Percentiles rank a stretch among this genome's conserved stretches.
Evolutionary conservation across 2,797 vertebrate species (phyloP).

Genomic region (Pseudotriccus pelzelni): DNA sequence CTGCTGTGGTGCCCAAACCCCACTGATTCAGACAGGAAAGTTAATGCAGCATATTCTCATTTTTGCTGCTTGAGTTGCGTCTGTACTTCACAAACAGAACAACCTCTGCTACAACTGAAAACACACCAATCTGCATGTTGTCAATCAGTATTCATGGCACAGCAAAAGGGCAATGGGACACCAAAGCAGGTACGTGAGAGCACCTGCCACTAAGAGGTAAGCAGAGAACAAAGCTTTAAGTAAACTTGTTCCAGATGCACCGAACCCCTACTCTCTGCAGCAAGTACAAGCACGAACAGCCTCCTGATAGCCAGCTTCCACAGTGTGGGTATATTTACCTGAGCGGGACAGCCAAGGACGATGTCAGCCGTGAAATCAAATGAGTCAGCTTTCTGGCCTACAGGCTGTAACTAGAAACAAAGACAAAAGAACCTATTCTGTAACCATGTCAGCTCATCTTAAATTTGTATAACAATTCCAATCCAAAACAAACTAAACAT

Average conservation of each 20-base stretch:
- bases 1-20: neutral
- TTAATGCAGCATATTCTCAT: neutral
- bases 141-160: neutral
- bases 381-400: conserved; percentile 83
- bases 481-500: neutral
- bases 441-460: neutral
- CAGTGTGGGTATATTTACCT: conserved; percentile 73
- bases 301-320: neutral
- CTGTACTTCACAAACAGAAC: neutral
- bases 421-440: neutral
- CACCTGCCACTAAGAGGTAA: neutral
- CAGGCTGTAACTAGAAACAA: conserved; percentile 82
- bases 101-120: neutral
- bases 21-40: neutral
- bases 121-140: neutral
- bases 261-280: neutral
- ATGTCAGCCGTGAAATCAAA: conserved; percentile 76
- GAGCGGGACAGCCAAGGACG: conserved; percentile 82
- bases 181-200: neutral
- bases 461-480: neutral
- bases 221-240: neutral
- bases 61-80: neutral
- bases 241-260: neutral
- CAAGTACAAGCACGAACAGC: neutral
- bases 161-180: neutral